These are phyloP conservation scores for Scaptomyza tumidula DNA, from an alignment of 2,888 invertebrate genomes.

Conservation along the genomic window DNA sequence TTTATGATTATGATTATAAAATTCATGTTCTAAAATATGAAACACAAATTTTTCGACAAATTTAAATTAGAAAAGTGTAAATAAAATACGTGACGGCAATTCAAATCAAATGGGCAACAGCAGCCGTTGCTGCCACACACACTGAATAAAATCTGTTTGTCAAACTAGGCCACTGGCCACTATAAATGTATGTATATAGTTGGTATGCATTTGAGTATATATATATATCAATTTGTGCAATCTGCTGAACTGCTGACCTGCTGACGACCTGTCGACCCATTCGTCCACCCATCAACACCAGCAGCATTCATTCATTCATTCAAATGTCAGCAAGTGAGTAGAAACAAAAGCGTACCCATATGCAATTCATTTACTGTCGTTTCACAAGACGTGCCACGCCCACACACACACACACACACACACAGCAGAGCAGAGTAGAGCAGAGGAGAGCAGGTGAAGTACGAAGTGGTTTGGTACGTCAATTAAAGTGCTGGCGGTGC, in stretches of 20 bases:
- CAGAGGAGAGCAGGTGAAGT: neutral
- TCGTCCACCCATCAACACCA: conserved; percentile 19
- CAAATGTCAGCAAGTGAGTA: conserved; percentile 56
- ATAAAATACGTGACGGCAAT: conserved; percentile 34
- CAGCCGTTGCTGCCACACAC: conserved; percentile 15
- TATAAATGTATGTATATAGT: neutral
- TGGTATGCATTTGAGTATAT: neutral
- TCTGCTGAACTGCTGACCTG: conserved; percentile 34
- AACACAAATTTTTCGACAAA: neutral
- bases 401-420: neutral
- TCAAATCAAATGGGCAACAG: neutral
- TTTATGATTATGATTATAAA: no score
- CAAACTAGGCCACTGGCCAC: conserved; percentile 44
- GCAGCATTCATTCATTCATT: conserved; percentile 31
- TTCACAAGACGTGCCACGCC: conserved; percentile 49
- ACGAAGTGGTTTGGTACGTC: conserved; percentile 55
- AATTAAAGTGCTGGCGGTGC: conserved; percentile 76
- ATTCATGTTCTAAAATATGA: neutral
- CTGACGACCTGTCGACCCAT: conserved; percentile 32
- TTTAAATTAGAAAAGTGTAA: conserved; percentile 17
- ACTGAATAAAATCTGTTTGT: conserved; percentile 22
- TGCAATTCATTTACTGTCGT: conserved; percentile 76
- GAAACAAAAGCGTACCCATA: conserved; percentile 70
- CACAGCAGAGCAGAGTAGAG: no score
- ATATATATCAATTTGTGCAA: neutral